A percentile compares a stretch with the other conserved stretches of the same genome.
Evolutionary conservation across 30 jellyfish, hydroid and myxozoan species (phyloP).

Genomic region (Clytia hemisphaerica): DNA sequence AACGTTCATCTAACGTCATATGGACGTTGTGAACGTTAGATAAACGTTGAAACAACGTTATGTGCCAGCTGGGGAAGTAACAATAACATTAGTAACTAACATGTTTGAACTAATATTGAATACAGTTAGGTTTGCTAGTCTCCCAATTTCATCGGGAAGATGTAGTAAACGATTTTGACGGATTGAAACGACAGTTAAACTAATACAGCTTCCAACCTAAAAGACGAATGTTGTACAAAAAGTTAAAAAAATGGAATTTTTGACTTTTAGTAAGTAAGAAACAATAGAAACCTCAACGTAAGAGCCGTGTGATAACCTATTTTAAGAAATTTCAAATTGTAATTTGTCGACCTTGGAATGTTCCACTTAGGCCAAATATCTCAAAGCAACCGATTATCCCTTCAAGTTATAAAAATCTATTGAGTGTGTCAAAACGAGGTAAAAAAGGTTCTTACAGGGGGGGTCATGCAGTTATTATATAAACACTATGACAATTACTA

Average conservation of each 20-base stretch:
- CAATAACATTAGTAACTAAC: slow-evolving; percentile 56
- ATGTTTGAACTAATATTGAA: slow-evolving; percentile 79
- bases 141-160: slow-evolving; percentile 87
- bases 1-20: too few relatives aligned
- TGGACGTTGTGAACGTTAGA: too few relatives aligned
- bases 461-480: too few relatives aligned
- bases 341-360: neutral
- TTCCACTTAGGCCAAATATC: neutral
- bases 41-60: too few relatives aligned
- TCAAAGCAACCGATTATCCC: neutral
- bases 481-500: too few relatives aligned
- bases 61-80: too few relatives aligned
- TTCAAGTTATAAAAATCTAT: neutral
- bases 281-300: too few relatives aligned
- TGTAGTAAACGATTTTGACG: slow-evolving; percentile 66
- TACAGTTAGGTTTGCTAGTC: slow-evolving; percentile 75
- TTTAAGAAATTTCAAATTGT: too few relatives aligned
- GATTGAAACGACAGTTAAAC: slow-evolving; percentile 58
- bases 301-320: too few relatives aligned
- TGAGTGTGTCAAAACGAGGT: too few relatives aligned
- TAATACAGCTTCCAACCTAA: slow-evolving; percentile 84
- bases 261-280: too few relatives aligned
- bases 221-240: neutral
- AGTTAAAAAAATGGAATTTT: neutral
- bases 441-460: too few relatives aligned